phyloP scores from a whole-genome alignment of 2,888 invertebrate species.

The Idaea dimidiata region DNA sequence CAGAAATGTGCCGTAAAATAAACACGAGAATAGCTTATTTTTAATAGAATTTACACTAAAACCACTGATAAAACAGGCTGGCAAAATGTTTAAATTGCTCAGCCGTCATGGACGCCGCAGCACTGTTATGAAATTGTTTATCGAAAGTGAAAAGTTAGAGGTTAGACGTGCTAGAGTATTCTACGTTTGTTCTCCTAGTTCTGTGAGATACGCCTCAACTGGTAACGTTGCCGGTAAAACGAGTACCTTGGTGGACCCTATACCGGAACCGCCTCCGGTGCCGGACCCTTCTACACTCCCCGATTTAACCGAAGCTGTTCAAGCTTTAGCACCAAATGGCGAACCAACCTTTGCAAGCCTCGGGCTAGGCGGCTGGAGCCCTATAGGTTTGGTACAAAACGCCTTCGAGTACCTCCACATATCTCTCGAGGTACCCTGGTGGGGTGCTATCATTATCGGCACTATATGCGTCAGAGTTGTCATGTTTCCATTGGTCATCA shows the following conservation, averaged over 20 bases:
- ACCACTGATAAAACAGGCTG: conserved; percentile 8
- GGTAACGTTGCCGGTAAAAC: conserved; percentile 51
- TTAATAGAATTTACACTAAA: conserved; percentile 9
- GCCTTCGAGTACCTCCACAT: conserved; percentile 92
- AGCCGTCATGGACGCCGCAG: conserved; percentile 65
- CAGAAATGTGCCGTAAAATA: conserved; percentile 47
- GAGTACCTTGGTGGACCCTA: conserved; percentile 50
- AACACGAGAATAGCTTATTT: conserved; percentile 29
- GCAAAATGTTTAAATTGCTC: conserved; percentile 68
- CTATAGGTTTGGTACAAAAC: conserved; percentile 90
- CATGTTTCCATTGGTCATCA: conserved; percentile 92
- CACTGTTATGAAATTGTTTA: conserved; percentile 60
- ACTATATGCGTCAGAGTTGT: conserved; percentile 87
- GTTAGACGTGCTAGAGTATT: conserved; percentile 71
- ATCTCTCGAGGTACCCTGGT: conserved; percentile 94
- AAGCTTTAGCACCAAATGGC: conserved; percentile 76
- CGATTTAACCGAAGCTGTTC: conserved; percentile 59
- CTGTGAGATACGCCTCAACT: conserved; percentile 64
- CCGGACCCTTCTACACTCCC: conserved; percentile 56
- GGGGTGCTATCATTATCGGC: conserved; percentile 91
- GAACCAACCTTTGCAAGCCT: conserved; percentile 90
- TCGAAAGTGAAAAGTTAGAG: conserved; percentile 65
- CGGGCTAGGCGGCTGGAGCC: conserved; percentile 91
- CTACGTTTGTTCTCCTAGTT: conserved; percentile 63
- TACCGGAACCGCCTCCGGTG: conserved; percentile 73